Base-by-base conservation (phyloP, 2,113 vertebrate species). In the Fulmarus glacialis region DNA sequence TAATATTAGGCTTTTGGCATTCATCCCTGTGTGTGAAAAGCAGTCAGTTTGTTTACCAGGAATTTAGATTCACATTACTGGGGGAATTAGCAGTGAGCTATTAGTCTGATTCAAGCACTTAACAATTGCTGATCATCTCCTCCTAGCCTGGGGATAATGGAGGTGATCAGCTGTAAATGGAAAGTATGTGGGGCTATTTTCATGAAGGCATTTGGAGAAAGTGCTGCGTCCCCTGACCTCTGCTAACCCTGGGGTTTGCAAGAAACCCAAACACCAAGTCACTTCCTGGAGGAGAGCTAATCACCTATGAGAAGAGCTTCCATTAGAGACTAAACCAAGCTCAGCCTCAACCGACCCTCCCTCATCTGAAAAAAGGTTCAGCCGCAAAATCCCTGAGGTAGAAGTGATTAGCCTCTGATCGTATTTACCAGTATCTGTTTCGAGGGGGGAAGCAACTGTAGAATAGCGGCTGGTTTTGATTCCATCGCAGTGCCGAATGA, bases 71-170 rank as follows among this genome's bases (percentile, higher is more conserved):
- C 94, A 96, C 95, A 98, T 98, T 98, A 98, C 97, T 98, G 98
- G 66, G 95, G 84, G 97, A 98, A 98, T 98, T 97, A 97, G 97
- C 97, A 98, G 94, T 86, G 96, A 98, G 98, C 98, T 98, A 98
- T 98, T 98, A 98, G 98, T 97, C 97, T 98, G 98, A 98, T 98
- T 98, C 97, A 96, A 98, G 98, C 98, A 99, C 98, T 98, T 98
- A 99, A 98, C 98, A 97, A 97, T 97, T 95, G 97, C 97, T 98
- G 96, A 97, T 98, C 96, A 95, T 97, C 98, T 97, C 93, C 97
- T 97, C 96, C 92, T 90, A 97, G 97, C 96, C 94, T 93, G 93
- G 86, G 97, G 97, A 98, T 98, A 98, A 98, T 98, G 98, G 97
- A 98, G 87, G 79, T 88, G 97, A 98, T 97, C 97, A 97, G 96